Conservation (phyloP, 2,113 vertebrate species). For the Dipodomys spectabilis region DNA sequence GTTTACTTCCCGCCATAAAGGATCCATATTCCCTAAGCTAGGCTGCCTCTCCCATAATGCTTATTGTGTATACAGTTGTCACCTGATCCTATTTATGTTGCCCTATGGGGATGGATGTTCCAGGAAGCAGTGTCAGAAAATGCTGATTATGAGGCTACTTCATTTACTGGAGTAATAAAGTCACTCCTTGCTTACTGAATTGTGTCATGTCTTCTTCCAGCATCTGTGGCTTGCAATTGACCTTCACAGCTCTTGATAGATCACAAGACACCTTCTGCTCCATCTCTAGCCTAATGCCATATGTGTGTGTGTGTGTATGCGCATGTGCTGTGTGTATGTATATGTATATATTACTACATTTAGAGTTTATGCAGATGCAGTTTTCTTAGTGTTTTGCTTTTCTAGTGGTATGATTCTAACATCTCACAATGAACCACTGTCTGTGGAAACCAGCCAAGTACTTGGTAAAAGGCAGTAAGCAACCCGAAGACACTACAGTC, state of each 20-base stretch:
- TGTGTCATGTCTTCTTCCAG: background rate
- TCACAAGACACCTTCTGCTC: background rate
- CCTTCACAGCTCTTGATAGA: background rate
- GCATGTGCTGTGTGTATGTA: too few species aligned
- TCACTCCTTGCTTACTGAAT: background rate
- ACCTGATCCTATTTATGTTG: background rate
- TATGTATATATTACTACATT: background rate
- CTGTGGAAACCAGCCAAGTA: background rate
- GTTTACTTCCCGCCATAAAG: background rate
- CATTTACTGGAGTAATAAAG: background rate
- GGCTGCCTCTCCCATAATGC: background rate
- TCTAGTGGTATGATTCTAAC: constrained; percentile 2
- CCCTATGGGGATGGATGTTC: background rate
- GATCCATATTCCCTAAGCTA: background rate
- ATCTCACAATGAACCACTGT: background rate
- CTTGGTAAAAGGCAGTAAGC: background rate
- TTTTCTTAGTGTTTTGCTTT: background rate
- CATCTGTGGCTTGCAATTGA: background rate
- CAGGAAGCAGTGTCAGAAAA: background rate
- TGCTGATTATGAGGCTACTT: background rate
- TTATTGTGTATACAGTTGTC: background rate
- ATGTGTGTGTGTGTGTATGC: background rate
- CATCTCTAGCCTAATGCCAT: background rate
- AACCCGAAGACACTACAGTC: background rate
- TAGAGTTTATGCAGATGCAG: background rate